Evolutionary conservation across 2,888 invertebrate species (phyloP).

Genomic region (Graphium colonna): DNA sequence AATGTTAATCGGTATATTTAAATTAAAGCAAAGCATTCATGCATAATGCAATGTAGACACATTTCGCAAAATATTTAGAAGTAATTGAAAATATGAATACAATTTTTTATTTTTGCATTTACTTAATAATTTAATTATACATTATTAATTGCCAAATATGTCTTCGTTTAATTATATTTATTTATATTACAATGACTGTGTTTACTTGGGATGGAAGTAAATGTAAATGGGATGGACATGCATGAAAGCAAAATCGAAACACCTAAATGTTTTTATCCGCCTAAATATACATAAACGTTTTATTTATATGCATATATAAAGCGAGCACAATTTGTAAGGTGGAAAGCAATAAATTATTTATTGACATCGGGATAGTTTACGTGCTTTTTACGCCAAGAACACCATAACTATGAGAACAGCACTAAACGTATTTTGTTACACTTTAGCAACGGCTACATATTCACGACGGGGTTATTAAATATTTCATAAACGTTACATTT

Average conservation of each 20-base stretch:
- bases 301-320: no score
- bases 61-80: no score
- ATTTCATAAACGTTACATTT: constrained; percentile 17
- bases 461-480: constrained; percentile 8
- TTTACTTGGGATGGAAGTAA: constrained; percentile 18
- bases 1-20: no score
- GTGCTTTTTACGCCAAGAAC: not conserved
- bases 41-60: not conserved
- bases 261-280: constrained; percentile 16
- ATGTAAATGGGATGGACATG: constrained; percentile 38
- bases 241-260: constrained; percentile 31
- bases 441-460: not conserved
- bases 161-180: no score
- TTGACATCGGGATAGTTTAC: not conserved
- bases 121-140: no score
- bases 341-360: not conserved
- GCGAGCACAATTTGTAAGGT: not conserved
- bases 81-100: no score
- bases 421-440: not conserved
- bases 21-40: constrained; percentile 7
- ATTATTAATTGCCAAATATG: no score
- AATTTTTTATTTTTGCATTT: no score
- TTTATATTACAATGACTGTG: not conserved
- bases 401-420: not conserved
- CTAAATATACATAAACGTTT: no score